Evolutionary conservation across 2,888 invertebrate genomes (phyloP).

Genomic region (Neocrepidodera transversa): DNA sequence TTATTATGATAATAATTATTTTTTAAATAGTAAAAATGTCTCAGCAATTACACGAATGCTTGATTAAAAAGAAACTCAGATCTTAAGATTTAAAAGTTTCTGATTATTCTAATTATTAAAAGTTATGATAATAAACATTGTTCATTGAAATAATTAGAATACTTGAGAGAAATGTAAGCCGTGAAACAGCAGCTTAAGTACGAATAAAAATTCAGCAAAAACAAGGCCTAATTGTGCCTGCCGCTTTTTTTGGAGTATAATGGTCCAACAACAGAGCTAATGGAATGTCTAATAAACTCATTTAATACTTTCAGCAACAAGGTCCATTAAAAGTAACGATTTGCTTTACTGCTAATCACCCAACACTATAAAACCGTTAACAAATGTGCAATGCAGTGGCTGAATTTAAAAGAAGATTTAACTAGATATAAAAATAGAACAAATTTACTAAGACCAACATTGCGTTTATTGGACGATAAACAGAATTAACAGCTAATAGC

Average conservation of each 20-base stretch:
- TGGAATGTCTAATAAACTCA: slow-evolving; percentile 1
- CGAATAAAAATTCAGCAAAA: neutral
- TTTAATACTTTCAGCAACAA: slow-evolving; percentile 1
- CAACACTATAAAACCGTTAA: neutral
- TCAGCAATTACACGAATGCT: too few species aligned
- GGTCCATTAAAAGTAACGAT: neutral
- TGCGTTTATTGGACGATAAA: neutral
- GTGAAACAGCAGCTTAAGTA: neutral
- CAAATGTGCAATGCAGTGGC: neutral
- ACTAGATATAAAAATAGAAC: neutral
- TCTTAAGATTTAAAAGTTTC: too few species aligned
- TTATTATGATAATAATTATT: too few species aligned
- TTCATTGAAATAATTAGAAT: neutral
- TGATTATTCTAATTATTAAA: too few species aligned
- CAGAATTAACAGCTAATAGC: neutral
- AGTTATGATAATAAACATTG: too few species aligned
- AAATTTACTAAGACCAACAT: neutral
- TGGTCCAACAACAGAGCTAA: neutral
- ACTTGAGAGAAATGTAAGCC: neutral
- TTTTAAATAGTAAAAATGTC: too few species aligned
- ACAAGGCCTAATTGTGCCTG: neutral
- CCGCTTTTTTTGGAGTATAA: neutral
- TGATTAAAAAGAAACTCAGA: too few species aligned
- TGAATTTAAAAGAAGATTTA: neutral
- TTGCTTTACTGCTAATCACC: slow-evolving; percentile 1